Evolutionary conservation across 2,797 vertebrate species (phyloP), one percentile per base, ranked within the genome.

Genomic region (Phataginus tricuspis): DNA sequence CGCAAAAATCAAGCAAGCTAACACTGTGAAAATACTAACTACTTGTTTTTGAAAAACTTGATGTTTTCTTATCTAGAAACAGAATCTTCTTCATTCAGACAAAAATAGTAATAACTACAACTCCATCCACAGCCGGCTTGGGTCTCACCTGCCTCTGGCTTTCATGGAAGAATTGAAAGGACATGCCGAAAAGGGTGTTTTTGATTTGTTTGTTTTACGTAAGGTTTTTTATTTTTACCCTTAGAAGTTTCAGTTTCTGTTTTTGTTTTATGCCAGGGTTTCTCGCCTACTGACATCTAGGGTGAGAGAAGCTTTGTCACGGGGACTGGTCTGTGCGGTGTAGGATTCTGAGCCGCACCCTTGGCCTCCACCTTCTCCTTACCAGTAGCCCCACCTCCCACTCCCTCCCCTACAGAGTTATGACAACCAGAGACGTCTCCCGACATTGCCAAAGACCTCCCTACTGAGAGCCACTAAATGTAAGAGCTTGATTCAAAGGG

Each of bases 11-110:
- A 92, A 94, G 74, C 49, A 90, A 90, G 51, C 78, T 23, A 74
- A 78, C 37, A 59, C 37, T 72, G 45, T 68, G 31, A 96, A 96
- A 86, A 78, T 69, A 74, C 4, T 78, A 86, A 77, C 57, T 90
- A 42, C 51, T 72, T 72, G 10, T 39, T 74, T 92, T 59, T 57
- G 5, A 13, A 72, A 95, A 87, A 23, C 18, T 42, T 86, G 5
- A 21, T 72, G 45, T 53, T 74, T 11, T 88, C 63, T 57, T 69
- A 86, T 23, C 37, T 74, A 80, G 7, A 94, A 82, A 25, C 49
- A 75, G 31, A 93, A 91, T 75, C 23, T 45, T 86, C 27, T n/a
- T 92, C 69, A 83, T 82, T 85, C 57, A 74, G 21, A 69, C 37
- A 72, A 93, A 39, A 86, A 86, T 61, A 85, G 80, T 21, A 69